phyloP scores from a whole-genome alignment of 2,888 invertebrate species.

The Agelastica alni region DNA sequence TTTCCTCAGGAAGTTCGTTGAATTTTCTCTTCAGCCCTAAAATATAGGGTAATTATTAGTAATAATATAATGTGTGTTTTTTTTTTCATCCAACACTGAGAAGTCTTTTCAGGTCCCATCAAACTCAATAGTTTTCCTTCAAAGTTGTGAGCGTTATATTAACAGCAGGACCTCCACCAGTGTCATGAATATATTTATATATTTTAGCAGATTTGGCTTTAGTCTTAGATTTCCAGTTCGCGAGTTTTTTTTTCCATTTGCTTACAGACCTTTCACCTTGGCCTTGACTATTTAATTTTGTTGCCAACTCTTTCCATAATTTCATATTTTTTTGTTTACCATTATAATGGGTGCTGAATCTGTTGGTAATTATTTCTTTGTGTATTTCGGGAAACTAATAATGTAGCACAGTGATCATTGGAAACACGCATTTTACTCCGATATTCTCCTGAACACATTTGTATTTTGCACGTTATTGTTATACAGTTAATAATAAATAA shows the following conservation, averaged over 20 bases:
- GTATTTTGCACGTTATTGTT: too few relatives aligned
- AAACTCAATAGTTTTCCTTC: not conserved
- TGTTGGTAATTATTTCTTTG: not conserved
- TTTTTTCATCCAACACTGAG: too few relatives aligned
- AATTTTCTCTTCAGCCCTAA: too few relatives aligned
- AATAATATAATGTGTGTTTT: too few relatives aligned
- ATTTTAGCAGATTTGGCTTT: not conserved
- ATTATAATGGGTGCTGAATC: not conserved
- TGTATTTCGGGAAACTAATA: not conserved
- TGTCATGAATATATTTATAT: not conserved
- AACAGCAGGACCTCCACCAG: not conserved
- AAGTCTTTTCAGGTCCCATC: too few relatives aligned
- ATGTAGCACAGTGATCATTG: not conserved
- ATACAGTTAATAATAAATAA: too few relatives aligned
- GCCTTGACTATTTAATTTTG: not conserved
- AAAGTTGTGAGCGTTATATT: not conserved
- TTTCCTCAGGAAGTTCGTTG: too few relatives aligned
- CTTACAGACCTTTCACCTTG: not conserved
- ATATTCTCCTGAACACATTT: too few relatives aligned
- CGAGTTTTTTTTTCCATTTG: not conserved
- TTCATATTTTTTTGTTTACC: not conserved
- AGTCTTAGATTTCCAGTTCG: not conserved
- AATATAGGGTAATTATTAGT: too few relatives aligned
- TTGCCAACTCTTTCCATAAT: not conserved
- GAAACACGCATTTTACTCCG: constrained; percentile 1